Evolutionary conservation across 2,113 vertebrate genomes (phyloP).

Genomic region (Lagenorhynchus albirostris): DNA sequence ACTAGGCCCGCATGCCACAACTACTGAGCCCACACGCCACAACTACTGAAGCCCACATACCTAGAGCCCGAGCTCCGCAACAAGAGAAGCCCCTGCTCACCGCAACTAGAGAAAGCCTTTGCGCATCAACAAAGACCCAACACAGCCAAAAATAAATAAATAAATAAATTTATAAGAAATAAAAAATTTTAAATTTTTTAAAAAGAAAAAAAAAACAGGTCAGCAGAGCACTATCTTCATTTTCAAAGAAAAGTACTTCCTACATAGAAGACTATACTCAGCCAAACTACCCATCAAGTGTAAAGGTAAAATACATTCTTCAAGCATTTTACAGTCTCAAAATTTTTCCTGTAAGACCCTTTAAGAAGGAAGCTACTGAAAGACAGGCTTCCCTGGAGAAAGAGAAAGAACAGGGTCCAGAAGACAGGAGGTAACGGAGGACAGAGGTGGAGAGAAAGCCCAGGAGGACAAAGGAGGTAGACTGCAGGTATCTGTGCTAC

Average conservation of each 20-base stretch:
- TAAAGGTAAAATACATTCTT: neutral
- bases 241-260: neutral
- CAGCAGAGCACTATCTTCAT: neutral
- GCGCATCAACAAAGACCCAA: no score
- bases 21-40: no score
- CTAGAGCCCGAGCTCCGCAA: no score
- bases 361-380: neutral
- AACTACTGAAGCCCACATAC: no score
- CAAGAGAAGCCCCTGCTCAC: no score
- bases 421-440: neutral
- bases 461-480: neutral
- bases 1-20: no score
- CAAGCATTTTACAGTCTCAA: neutral
- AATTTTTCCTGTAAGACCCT: neutral
- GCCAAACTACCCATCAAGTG: neutral
- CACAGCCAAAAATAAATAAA: no score
- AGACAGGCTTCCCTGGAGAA: neutral
- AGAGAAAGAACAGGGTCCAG: neutral
- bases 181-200: no score
- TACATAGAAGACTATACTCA: neutral
- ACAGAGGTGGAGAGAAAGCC: neutral
- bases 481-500: fast-evolving
- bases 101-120: no score
- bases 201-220: neutral
- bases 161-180: no score